Conservation (phyloP, 1,140 invertebrate species). For the Andrena cerasifolii region DNA sequence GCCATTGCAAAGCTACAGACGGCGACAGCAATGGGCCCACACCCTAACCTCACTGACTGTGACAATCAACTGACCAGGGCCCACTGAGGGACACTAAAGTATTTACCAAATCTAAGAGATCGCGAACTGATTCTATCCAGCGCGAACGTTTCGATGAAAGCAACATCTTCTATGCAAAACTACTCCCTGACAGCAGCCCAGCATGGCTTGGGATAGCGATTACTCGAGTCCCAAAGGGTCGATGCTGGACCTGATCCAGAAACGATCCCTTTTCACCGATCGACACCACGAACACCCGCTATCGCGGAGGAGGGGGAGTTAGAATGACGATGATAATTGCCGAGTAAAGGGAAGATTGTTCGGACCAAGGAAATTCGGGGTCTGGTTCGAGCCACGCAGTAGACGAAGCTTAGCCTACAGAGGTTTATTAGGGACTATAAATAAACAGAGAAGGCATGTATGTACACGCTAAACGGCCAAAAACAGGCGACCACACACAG, state of each 20-base stretch:
- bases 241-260: not conserved
- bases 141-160: not conserved
- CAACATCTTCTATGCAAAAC: not conserved
- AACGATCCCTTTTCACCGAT: not conserved
- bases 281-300: not conserved
- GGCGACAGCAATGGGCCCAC: not conserved
- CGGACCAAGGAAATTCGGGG: conserved; percentile 67
- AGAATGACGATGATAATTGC: not conserved
- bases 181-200: not conserved
- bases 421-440: conserved; percentile 59
- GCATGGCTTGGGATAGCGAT: not conserved
- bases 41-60: not conserved
- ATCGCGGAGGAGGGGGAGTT: not conserved
- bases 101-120: too few relatives aligned
- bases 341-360: conserved; percentile 19
- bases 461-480: not conserved
- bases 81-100: not conserved
- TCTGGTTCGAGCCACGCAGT: conserved; percentile 70
- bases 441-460: conserved; percentile 11
- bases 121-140: not conserved
- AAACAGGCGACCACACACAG: conserved; percentile 37
- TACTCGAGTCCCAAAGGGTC: not conserved
- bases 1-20: not conserved
- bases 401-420: conserved; percentile 72
- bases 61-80: conserved; percentile 1